Percentiles rank a stretch among this genome's conserved stretches.
Conservation (phyloP, 2,797 vertebrate genomes). For the Antennarius maculatus region DNA sequence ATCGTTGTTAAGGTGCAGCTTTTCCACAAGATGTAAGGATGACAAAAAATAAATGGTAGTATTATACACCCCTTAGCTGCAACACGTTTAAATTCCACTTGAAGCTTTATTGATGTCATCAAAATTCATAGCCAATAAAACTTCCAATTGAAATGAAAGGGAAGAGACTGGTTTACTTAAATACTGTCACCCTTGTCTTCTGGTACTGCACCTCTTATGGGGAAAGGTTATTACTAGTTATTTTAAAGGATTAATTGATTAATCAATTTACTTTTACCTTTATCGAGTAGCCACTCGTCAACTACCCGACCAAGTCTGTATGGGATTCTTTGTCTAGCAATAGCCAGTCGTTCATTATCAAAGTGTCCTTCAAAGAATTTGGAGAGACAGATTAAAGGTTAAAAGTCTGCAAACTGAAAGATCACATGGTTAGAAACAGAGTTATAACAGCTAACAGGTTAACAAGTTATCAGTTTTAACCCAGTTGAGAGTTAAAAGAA, state of each 20-base stretch:
- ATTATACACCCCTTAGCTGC: slow-evolving; percentile 13
- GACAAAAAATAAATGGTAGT: slow-evolving; percentile 56
- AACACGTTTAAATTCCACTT: slow-evolving; percentile 30
- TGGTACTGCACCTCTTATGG: slow-evolving; percentile 87
- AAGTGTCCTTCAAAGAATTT: slow-evolving; percentile 99
- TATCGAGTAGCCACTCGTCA: slow-evolving; percentile 99
- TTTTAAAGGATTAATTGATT: slow-evolving; percentile 86
- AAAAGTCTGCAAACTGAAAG: slow-evolving; percentile 87
- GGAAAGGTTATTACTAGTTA: slow-evolving; percentile 82
- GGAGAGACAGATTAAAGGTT: slow-evolving; percentile 96
- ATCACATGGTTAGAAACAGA: slow-evolving; percentile 86
- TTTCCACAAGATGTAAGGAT: slow-evolving; percentile 71
- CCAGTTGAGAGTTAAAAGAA: slow-evolving; percentile 79
- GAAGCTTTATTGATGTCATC: slow-evolving; percentile 22
- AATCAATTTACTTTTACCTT: slow-evolving; percentile 93
- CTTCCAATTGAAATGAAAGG: slow-evolving; percentile 50
- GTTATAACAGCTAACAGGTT: slow-evolving; percentile 81
- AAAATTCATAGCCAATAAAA: slow-evolving; percentile 44
- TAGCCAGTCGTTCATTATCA: slow-evolving; percentile 99
- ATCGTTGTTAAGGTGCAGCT: slow-evolving; percentile 81
- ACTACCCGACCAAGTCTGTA: slow-evolving; percentile 99
- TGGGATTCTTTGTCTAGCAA: slow-evolving; percentile 99
- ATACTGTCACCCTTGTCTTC: slow-evolving; percentile 71
- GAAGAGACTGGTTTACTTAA: slow-evolving; percentile 25
- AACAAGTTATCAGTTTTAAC: slow-evolving; percentile 84